Conservation (phyloP, 64 coral and sea anemone genomes). For the Dendrophyllia cribrosa region DNA sequence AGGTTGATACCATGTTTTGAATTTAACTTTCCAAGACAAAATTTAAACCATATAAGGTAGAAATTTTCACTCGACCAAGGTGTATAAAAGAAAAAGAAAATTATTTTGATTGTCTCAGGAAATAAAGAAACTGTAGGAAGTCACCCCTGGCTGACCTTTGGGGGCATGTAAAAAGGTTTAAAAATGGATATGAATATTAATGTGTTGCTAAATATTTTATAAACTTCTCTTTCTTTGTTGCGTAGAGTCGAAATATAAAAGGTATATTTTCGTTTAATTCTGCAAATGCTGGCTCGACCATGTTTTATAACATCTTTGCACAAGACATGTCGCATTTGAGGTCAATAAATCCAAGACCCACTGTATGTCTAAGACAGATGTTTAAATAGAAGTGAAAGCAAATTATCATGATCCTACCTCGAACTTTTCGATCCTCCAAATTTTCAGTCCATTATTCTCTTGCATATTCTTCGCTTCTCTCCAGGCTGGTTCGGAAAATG, state of each 20-base stretch:
- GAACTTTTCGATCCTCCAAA: conserved; percentile 52
- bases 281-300: neutral
- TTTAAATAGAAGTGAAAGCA: neutral
- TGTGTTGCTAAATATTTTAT: neutral
- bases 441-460: neutral
- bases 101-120: neutral
- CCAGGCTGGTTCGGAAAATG: neutral
- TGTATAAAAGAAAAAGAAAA: neutral
- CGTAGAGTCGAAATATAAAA: neutral
- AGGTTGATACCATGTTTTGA: no score
- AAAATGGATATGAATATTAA: neutral
- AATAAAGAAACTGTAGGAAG: neutral
- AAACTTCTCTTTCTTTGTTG: neutral
- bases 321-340: no score
- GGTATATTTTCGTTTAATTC: neutral
- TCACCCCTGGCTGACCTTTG: neutral
- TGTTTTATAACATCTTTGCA: no score
- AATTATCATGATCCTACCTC: neutral
- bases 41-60: no score
- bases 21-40: no score
- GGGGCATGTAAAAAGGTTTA: no score
- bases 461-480: neutral
- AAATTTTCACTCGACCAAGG: no score
- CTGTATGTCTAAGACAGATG: neutral
- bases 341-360: no score